Evolutionary conservation across 1,140 invertebrate genomes (phyloP).

Genomic region (Acromyrmex charruanus): DNA sequence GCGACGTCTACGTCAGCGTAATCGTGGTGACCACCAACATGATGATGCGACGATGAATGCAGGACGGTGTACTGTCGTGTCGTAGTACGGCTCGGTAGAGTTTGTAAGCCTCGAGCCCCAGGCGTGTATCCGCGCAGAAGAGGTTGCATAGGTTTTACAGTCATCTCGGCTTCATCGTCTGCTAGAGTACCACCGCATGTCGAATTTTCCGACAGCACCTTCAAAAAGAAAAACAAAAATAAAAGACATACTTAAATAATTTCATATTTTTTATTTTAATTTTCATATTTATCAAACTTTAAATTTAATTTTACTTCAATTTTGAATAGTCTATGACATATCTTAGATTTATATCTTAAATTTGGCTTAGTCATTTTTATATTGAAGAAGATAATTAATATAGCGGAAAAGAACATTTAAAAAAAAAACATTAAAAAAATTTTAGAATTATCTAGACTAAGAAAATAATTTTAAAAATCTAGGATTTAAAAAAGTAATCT

Average conservation of each 20-base stretch:
- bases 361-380: neutral
- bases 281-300: neutral
- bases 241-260: neutral
- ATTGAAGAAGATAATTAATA: neutral
- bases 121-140: conserved; percentile 92
- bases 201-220: conserved; percentile 80
- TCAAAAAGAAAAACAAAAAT: conserved; percentile 12
- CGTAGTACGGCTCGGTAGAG: conserved; percentile 89
- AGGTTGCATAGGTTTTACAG: conserved; percentile 97
- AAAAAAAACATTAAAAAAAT: too few relatives aligned
- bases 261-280: conserved; percentile 1
- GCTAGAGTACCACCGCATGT: conserved; percentile 75
- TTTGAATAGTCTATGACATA: neutral
- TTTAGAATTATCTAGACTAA: too few relatives aligned
- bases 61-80: conserved; percentile 84
- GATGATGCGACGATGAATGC: conserved; percentile 87
- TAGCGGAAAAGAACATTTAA: neutral
- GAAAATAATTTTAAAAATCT: too few relatives aligned
- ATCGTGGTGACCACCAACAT: conserved; percentile 82
- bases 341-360: neutral
- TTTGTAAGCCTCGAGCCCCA: conserved; percentile 88
- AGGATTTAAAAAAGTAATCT: too few relatives aligned
- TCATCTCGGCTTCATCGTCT: conserved; percentile 93
- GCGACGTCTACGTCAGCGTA: conserved; percentile 87
- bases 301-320: neutral